A percentile compares a stretch with the other conserved stretches of the same genome.
phyloP scores from a whole-genome alignment of 92 coral and sea anemone species.

The Micromussa lordhowensis region DNA sequence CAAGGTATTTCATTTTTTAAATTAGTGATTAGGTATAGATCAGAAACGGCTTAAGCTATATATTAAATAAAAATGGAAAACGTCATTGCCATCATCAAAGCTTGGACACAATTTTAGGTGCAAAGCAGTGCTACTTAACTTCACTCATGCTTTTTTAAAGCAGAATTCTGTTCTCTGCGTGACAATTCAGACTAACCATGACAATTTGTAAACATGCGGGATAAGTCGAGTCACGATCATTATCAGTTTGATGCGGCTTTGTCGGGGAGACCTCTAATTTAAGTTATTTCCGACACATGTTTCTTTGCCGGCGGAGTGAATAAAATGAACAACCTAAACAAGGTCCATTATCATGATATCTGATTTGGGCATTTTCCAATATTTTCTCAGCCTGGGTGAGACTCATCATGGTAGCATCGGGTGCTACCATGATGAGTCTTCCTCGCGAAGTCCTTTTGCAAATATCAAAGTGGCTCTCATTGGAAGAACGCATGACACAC shows the following conservation, averaged over 20 bases:
- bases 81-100: slow-evolving; percentile 61
- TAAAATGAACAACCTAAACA: slow-evolving; percentile 51
- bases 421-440: no score
- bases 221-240: slow-evolving; percentile 57
- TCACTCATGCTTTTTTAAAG: no score
- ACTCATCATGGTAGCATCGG: no score
- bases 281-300: slow-evolving; percentile 58
- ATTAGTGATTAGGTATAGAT: no score
- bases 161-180: slow-evolving; percentile 62
- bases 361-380: slow-evolving; percentile 49
- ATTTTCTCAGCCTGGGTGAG: no score
- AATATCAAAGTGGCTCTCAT: slow-evolving; percentile 55
- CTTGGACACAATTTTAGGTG: no score
- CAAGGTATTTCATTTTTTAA: no score
- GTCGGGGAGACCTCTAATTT: slow-evolving; percentile 55
- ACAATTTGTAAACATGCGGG: slow-evolving; percentile 59
- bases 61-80: slow-evolving; percentile 48
- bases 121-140: no score
- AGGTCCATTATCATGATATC: slow-evolving; percentile 32
- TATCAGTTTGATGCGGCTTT: slow-evolving; percentile 60
- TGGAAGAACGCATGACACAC: slow-evolving; percentile 63
- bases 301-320: slow-evolving; percentile 54
- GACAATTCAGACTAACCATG: slow-evolving; percentile 63
- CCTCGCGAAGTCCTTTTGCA: no score
- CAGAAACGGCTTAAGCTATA: no score